phyloP scores from a whole-genome alignment of 2,113 vertebrate genomes.

The Neogale vison region DNA sequence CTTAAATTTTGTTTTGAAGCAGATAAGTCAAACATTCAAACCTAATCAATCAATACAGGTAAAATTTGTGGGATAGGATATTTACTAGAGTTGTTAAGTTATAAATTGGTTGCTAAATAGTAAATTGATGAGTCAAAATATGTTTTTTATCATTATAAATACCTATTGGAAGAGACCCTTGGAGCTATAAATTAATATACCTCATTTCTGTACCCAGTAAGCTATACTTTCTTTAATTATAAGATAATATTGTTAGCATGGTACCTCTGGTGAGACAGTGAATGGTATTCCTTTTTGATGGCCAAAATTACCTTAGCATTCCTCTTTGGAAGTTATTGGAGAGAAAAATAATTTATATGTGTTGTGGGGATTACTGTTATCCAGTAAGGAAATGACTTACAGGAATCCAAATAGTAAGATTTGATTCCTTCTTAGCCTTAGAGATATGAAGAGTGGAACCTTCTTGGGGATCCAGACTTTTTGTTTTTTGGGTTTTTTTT shows the following conservation, averaged over 20 bases:
- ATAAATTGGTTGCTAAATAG: neutral
- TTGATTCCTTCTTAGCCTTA: neutral
- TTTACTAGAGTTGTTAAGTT: neutral
- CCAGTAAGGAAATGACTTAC: neutral
- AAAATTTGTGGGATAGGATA: neutral
- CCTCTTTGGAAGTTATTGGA: neutral
- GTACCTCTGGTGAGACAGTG: neutral
- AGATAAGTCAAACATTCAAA: neutral
- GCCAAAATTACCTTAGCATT: neutral
- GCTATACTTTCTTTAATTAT: neutral
- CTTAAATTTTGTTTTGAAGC: constrained; percentile 14
- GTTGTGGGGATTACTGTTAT: neutral
- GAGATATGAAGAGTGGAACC: neutral
- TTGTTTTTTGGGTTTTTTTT: neutral
- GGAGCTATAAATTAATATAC: neutral
- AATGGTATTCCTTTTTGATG: neutral
- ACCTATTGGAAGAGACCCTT: neutral
- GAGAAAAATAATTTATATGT: neutral
- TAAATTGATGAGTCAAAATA: neutral
- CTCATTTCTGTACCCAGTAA: neutral
- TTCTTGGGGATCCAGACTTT: neutral
- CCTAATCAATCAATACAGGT: neutral
- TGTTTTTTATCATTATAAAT: neutral
- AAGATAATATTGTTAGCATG: neutral
- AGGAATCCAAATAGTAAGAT: constrained; percentile 21